Evolutionary conservation across 1,140 invertebrate genomes (phyloP), one percentile per base, ranked within the genome.

Genomic region (Bilobella aurantiaca): DNA sequence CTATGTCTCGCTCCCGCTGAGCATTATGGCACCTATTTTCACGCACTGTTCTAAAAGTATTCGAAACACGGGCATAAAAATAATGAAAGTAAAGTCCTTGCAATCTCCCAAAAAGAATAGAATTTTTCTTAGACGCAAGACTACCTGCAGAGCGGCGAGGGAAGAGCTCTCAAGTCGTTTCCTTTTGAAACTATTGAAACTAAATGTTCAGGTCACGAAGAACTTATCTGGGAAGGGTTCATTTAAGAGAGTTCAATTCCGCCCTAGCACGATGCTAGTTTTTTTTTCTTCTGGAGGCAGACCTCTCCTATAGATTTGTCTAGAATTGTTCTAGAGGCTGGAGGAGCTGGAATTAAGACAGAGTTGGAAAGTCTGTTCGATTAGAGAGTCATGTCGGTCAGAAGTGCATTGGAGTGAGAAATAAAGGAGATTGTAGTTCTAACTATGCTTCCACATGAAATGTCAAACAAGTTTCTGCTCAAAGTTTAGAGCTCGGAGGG

Each of bases 331-430:
- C 23, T 5, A 23, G 49, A 5, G 49, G 25, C 8, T 53, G 21
- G 49, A 23, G 23, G 49, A n/a, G n/a, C n/a, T n/a, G 23, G 23
- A 53, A 16, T 53, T 53, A 53, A 53, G 49, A 23, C 21, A 12
- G 14, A 5, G 14, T 53, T 53, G 14, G 3, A 12, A 12, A 53
- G 49, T 53, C 49, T 23, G 5, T 53, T 29, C 58, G 58, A 59
- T 29, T 29, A 34, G 31, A 59, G 58, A 27, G 8, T 31, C 58
- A 37, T 46, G 59, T 62, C 59, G 30, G 59, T 62, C 59, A 62
- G 46, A 62, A 42, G 59, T 42, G 31, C 12, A 62, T 2, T 62
- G 29, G 34, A 46, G 59, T 62, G 59, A 62, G 25, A 62, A 62
- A 62, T 62, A 42, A 31, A 62, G 59, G 16, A 23, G 12, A 31